These are phyloP conservation scores for Scaeva pyrastri DNA, from an alignment of 2,888 invertebrate genomes.

Conservation along the genomic window DNA sequence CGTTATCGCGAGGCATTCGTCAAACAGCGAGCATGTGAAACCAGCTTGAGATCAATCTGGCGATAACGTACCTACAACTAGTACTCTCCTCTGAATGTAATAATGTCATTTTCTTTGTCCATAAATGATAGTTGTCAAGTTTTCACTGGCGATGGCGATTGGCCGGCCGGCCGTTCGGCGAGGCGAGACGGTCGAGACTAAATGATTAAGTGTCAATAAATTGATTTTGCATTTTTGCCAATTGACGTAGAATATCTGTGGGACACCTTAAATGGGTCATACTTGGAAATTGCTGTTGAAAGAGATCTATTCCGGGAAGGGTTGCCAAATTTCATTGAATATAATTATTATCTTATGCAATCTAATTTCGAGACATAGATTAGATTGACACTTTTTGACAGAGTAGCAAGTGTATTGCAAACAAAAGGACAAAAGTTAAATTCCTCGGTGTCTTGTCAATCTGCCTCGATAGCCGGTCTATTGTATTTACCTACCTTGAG, in stretches of 20 bases:
- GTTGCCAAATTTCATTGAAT: slow-evolving; percentile 51
- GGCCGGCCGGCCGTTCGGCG: too few species aligned
- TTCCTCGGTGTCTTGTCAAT: too few species aligned
- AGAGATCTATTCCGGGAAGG: neutral
- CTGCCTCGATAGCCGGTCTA: too few species aligned
- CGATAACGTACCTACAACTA: slow-evolving; percentile 40
- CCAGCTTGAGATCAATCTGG: slow-evolving; percentile 55
- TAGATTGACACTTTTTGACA: too few species aligned
- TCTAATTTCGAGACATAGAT: too few species aligned
- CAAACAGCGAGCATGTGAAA: slow-evolving; percentile 68
- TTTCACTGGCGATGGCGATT: neutral
- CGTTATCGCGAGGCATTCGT: slow-evolving; percentile 67
- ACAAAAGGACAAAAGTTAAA: too few species aligned
- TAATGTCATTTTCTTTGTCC: slow-evolving; percentile 22
- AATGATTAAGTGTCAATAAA: slow-evolving; percentile 55
- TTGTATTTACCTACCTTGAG: too few species aligned
- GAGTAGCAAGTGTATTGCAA: too few species aligned
- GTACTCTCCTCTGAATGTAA: slow-evolving; percentile 1
- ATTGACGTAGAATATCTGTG: slow-evolving; percentile 35
- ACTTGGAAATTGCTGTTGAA: neutral
- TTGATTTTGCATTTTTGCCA: slow-evolving; percentile 54
- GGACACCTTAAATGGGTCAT: slow-evolving; percentile 50
- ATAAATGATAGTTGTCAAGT: neutral
- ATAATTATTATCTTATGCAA: too few species aligned
- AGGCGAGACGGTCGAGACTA: neutral